Evolutionary conservation across 2,113 vertebrate species (phyloP).

Genomic region (Phainopepla nitens): DNA sequence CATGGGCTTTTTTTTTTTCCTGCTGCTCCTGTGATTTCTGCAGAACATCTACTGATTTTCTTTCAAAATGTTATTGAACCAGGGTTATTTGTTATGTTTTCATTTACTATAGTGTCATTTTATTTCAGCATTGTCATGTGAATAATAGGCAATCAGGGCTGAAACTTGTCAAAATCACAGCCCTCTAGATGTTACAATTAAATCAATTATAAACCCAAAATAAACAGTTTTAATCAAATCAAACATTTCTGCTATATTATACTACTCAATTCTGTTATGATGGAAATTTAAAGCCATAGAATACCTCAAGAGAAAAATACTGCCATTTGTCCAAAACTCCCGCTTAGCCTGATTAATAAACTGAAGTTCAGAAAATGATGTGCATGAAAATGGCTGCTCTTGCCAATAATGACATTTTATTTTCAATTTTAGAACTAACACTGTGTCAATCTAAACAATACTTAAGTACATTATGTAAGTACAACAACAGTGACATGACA

Average conservation of each 20-base stretch:
- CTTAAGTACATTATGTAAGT: constrained; percentile 57
- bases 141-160: constrained; percentile 74
- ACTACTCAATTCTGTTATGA: constrained; percentile 64
- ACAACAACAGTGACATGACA: constrained; percentile 14
- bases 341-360: constrained; percentile 66
- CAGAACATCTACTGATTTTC: constrained; percentile 56
- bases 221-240: constrained; percentile 74
- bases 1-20: not conserved
- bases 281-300: constrained; percentile 69
- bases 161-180: constrained; percentile 74
- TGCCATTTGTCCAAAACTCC: constrained; percentile 43
- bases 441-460: constrained; percentile 66
- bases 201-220: constrained; percentile 72
- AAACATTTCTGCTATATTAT: constrained; percentile 69
- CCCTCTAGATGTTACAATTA: constrained; percentile 74
- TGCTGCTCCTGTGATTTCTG: constrained; percentile 34
- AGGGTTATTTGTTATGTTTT: constrained; percentile 55
- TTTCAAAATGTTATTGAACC: constrained; percentile 59
- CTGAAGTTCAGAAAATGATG: constrained; percentile 60
- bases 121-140: constrained; percentile 67
- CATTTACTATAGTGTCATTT: constrained; percentile 63
- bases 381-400: constrained; percentile 66
- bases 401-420: constrained; percentile 64
- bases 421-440: constrained; percentile 67
- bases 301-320: constrained; percentile 64